Base-by-base conservation (phyloP, 2,113 vertebrate genomes). In the Perca schrenkii region DNA sequence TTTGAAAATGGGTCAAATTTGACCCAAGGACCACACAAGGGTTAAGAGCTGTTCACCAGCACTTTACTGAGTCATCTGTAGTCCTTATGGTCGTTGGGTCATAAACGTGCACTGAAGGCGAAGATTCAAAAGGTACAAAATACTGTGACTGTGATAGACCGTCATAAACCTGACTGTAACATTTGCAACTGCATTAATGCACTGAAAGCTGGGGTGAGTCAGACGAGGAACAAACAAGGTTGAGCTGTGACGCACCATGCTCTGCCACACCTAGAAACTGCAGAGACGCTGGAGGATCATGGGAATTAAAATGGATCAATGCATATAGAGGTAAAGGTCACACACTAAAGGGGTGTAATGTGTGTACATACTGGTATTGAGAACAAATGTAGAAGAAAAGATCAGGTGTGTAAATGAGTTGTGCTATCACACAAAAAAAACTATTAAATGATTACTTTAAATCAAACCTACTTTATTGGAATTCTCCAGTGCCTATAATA, bases 131-230 rank as follows among this genome's bases (percentile, higher is more conserved):
- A 63, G 77, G 67, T 75, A 34, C 19, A 64, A 34, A 70, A 67
- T 10, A 57, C 54, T 17, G 22, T 36, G 62, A 47, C 57, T 21
- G 17, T 46, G 63, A 74, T 40, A 54, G 47, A 36, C 36, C 13
- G 36, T 22, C 25, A 11, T 50, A 77, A 87, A 89, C 36, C 58
- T 22, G 74, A 78, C 50, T 68, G 64, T 47, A 81, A 67, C 31
- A 28, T 88, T 86, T 77, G 65, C 73, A 36, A 69, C 74, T 79
- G 80, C 84, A 78, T 84, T 69, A 83, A 89, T 84, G 73, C 62
- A 66, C 80, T 83, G 81, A 77, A 88, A 83, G 80, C 79, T 67
- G 53, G 36, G 71, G 76, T 93, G 92, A 93, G 89, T 93, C 91
- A 93, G 85, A 85, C 62, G 3, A 69, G 79, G 82, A 79, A 84